Conservation (phyloP, 1,140 invertebrate species). For the Zelostemma sp. region DNA sequence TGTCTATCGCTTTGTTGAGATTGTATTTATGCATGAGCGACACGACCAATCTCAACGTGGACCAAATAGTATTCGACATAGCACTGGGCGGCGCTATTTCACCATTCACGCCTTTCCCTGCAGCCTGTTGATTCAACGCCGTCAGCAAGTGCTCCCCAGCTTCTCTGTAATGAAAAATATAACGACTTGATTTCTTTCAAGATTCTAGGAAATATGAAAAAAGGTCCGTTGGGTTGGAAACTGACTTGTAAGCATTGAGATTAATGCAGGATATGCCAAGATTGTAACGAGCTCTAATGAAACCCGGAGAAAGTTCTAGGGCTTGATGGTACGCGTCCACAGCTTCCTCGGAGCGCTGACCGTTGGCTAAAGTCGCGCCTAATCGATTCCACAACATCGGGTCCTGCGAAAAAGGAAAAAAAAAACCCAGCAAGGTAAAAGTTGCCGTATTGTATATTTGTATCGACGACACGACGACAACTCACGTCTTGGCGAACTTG, state of each 20-base stretch:
- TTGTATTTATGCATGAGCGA: slow-evolving; percentile 88
- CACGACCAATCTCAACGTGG: slow-evolving; percentile 90
- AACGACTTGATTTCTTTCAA: not conserved
- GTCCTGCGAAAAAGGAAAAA: slow-evolving; percentile 78
- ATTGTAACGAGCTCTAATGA: slow-evolving; percentile 97
- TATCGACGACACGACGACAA: too few species aligned
- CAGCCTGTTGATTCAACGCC: slow-evolving; percentile 92
- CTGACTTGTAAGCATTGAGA: slow-evolving; percentile 89
- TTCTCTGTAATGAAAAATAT: slow-evolving; percentile 75
- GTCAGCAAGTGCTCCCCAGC: slow-evolving; percentile 95
- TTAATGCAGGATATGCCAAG: slow-evolving; percentile 98
- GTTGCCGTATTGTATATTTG: too few species aligned
- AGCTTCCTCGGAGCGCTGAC: slow-evolving; percentile 93
- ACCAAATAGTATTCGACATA: slow-evolving; percentile 97
- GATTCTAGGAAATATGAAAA: too few species aligned
- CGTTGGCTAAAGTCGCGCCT: slow-evolving; percentile 97
- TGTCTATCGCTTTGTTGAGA: slow-evolving; percentile 81
- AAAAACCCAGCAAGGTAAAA: slow-evolving; percentile 19
- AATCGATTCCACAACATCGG: slow-evolving; percentile 96
- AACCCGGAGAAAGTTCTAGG: slow-evolving; percentile 92
- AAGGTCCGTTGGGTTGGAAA: slow-evolving; percentile 1
- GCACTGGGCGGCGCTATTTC: slow-evolving; percentile 71
- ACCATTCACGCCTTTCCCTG: slow-evolving; percentile 75
- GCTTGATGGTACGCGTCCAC: slow-evolving; percentile 96
- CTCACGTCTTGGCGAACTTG: slow-evolving; percentile 82